These are phyloP conservation scores for Amphipyra berbera DNA, from an alignment of 2,888 invertebrate genomes.

Conservation along the genomic window DNA sequence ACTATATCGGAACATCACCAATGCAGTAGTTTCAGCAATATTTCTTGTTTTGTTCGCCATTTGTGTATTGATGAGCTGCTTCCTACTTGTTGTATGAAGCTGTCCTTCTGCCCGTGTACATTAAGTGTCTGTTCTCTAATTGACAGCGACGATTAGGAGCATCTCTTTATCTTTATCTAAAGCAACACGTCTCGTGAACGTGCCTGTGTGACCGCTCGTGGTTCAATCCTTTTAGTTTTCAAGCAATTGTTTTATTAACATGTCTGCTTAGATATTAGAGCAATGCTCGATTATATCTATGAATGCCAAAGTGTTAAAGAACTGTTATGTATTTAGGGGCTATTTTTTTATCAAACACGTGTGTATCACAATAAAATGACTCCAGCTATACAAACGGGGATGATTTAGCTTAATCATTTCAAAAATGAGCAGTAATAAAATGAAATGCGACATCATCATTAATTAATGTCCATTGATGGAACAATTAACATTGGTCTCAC, in stretches of 20 bases:
- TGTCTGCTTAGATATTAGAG: slow-evolving; percentile 2
- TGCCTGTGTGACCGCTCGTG: slow-evolving; percentile 18
- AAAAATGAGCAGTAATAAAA: background rate
- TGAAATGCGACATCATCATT: slow-evolving; percentile 18
- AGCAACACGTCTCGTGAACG: slow-evolving; percentile 10
- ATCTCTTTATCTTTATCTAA: slow-evolving; percentile 27
- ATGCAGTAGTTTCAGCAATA: background rate
- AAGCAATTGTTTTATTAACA: slow-evolving; percentile 29
- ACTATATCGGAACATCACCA: too few relatives aligned
- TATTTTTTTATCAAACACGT: slow-evolving; percentile 24
- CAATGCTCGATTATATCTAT: background rate
- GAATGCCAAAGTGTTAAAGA: background rate
- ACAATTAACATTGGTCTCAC: slow-evolving; percentile 15
- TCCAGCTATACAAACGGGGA: slow-evolving; percentile 2
- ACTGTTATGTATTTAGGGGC: too few relatives aligned
- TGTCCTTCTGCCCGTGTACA: background rate
- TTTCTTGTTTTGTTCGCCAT: too few relatives aligned
- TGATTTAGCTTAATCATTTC: slow-evolving; percentile 1
- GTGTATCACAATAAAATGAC: slow-evolving; percentile 8
- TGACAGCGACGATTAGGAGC: slow-evolving; percentile 71
- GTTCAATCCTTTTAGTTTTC: slow-evolving; percentile 16
- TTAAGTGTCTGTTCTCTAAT: slow-evolving; percentile 53
- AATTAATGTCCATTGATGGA: slow-evolving; percentile 24
- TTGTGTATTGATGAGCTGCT: too few relatives aligned
- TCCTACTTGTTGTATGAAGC: too few relatives aligned